Conservation (phyloP, 2,888 invertebrate genomes). For the Brachypalpus laphriformis region DNA sequence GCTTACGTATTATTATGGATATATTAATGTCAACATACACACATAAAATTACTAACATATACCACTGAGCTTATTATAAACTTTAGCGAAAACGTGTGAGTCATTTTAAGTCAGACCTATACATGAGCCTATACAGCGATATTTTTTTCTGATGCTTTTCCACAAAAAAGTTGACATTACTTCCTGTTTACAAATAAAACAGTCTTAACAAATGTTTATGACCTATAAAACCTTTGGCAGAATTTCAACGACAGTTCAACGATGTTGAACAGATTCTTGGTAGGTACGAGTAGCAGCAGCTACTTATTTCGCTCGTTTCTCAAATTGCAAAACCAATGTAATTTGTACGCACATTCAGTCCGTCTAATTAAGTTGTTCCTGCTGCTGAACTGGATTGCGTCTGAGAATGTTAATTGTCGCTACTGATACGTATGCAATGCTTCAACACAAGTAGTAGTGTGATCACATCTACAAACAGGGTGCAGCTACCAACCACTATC, state of each 20-base stretch:
- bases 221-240: neutral
- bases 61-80: slow-evolving; percentile 1
- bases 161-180: slow-evolving; percentile 8
- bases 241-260: neutral
- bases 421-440: neutral
- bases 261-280: neutral
- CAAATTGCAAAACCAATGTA: neutral
- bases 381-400: neutral
- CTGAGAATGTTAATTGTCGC: neutral
- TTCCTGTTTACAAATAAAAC: slow-evolving; percentile 32
- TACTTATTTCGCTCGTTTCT: neutral
- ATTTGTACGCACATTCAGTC: neutral
- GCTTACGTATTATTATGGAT: neutral
- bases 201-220: slow-evolving; percentile 21
- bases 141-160: neutral
- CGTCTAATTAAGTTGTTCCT: neutral
- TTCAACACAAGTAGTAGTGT: neutral
- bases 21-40: neutral
- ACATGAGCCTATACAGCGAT: neutral
- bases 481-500: slow-evolving; percentile 14
- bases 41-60: slow-evolving; percentile 1
- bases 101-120: neutral
- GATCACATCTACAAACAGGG: neutral
- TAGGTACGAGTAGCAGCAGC: neutral
- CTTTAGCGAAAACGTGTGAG: slow-evolving; percentile 11